Conservation (phyloP, 2,797 vertebrate genomes). For the Ispidina lecontei region DNA sequence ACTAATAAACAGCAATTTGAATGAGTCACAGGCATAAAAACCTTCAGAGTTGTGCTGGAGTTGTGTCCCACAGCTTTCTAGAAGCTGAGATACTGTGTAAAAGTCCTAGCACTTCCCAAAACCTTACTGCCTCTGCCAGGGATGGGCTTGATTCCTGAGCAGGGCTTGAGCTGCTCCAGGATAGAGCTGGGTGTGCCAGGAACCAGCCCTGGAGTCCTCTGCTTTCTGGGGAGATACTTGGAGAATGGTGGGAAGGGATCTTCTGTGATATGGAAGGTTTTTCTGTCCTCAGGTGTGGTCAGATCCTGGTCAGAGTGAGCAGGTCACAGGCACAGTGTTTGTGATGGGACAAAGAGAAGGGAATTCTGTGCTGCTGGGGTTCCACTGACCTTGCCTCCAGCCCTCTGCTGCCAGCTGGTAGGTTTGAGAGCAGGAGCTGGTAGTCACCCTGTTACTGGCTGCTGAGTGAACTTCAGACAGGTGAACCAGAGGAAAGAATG, state of each 20-base stretch:
- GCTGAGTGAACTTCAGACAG: not conserved
- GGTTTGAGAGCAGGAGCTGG: not conserved
- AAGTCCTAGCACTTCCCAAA: not conserved
- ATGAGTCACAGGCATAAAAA: too few species aligned
- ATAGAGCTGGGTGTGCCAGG: not conserved
- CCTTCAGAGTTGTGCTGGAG: not conserved
- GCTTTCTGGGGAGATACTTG: not conserved
- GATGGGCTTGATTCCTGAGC: not conserved
- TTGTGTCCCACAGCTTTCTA: not conserved
- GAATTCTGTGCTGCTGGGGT: not conserved
- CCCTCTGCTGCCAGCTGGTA: not conserved
- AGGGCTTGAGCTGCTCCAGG: not conserved
- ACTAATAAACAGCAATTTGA: not conserved
- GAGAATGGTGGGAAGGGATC: not conserved
- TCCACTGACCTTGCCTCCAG: not conserved
- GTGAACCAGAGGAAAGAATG: not conserved
- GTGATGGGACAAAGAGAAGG: not conserved
- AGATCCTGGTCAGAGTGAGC: not conserved
- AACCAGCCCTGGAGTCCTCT: not conserved
- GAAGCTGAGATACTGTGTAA: not conserved
- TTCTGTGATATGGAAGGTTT: not conserved
- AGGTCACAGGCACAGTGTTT: rapidly evolving
- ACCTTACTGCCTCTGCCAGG: not conserved
- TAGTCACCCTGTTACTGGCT: not conserved
- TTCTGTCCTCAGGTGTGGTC: not conserved